phyloP scores from a whole-genome alignment of 2,113 vertebrate genomes.

The Sigmodon hispidus region DNA sequence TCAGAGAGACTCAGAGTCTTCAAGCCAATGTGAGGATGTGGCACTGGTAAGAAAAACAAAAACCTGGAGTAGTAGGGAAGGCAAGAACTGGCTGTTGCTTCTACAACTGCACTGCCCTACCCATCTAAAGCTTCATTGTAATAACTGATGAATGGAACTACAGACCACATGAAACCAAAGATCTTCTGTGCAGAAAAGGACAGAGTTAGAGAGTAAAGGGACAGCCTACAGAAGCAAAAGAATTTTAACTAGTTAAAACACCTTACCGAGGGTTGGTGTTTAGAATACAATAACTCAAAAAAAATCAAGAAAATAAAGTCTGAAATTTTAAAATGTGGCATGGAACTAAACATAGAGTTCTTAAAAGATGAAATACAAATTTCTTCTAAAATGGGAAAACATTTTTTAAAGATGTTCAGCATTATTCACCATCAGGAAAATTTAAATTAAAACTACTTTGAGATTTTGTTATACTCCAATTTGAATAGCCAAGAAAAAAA shows the following conservation, averaged over 20 bases:
- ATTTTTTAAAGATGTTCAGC: not conserved
- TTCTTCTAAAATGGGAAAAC: not conserved
- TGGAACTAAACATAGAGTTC: not conserved
- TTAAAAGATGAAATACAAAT: not conserved
- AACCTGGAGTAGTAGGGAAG: not conserved
- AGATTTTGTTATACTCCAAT: not conserved
- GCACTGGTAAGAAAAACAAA: not conserved
- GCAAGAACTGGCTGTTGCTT: not conserved
- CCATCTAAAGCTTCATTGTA: not conserved
- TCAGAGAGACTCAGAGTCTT: not conserved
- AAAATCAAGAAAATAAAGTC: not conserved
- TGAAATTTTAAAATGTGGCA: not conserved
- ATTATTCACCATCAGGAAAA: not conserved
- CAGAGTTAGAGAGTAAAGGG: not conserved
- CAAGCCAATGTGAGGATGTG: not conserved
- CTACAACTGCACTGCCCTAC: not conserved
- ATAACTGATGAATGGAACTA: not conserved
- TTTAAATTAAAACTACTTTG: not conserved
- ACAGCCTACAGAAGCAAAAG: not conserved
- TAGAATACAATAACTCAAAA: not conserved
- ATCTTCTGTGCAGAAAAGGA: not conserved
- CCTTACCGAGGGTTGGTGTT: not conserved
- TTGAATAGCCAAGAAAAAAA: not conserved
- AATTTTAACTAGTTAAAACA: not conserved
- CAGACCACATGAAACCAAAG: not conserved